Percentiles rank a stretch among this genome's conserved stretches.
Conservation (phyloP, 1,140 invertebrate genomes). For the Halotydeus destructor region DNA sequence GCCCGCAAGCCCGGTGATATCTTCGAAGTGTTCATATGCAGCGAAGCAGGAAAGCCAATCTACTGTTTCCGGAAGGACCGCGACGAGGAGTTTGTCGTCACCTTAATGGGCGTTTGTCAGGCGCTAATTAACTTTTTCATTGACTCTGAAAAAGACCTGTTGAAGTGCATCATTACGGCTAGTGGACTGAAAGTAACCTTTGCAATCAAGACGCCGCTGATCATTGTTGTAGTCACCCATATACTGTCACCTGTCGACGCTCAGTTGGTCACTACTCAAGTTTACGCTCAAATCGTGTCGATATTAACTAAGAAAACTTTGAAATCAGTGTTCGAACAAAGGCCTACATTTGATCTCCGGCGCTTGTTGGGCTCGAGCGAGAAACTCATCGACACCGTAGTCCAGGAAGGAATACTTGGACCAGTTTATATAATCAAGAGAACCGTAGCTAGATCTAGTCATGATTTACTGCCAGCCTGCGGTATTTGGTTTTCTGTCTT, state of each 20-base stretch:
- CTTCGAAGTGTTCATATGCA: constrained; percentile 13
- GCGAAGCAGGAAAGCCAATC: constrained; percentile 15
- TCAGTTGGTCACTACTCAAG: constrained; percentile 11
- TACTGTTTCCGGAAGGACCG: constrained; percentile 11
- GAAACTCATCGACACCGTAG: constrained; percentile 8
- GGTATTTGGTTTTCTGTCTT: no score
- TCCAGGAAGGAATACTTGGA: constrained; percentile 1
- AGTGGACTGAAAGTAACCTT: constrained; percentile 12
- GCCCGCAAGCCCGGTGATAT: not conserved
- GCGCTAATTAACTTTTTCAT: constrained; percentile 11
- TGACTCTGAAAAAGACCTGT: constrained; percentile 9
- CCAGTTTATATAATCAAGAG: not conserved
- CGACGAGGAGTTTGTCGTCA: constrained; percentile 9
- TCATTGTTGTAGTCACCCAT: constrained; percentile 13
- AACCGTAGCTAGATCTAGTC: no score
- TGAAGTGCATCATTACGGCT: constrained; percentile 5
- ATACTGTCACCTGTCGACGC: constrained; percentile 7
- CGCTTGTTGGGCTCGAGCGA: constrained; percentile 9
- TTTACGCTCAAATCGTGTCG: constrained; percentile 14
- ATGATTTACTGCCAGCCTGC: no score
- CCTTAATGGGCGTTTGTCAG: constrained; percentile 14
- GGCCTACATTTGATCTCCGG: constrained; percentile 14
- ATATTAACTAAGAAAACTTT: constrained; percentile 11
- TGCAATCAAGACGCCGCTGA: constrained; percentile 7
- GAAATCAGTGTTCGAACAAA: constrained; percentile 12